Base-by-base conservation (phyloP, 2,888 invertebrate genomes). In the Unio pictorum region DNA sequence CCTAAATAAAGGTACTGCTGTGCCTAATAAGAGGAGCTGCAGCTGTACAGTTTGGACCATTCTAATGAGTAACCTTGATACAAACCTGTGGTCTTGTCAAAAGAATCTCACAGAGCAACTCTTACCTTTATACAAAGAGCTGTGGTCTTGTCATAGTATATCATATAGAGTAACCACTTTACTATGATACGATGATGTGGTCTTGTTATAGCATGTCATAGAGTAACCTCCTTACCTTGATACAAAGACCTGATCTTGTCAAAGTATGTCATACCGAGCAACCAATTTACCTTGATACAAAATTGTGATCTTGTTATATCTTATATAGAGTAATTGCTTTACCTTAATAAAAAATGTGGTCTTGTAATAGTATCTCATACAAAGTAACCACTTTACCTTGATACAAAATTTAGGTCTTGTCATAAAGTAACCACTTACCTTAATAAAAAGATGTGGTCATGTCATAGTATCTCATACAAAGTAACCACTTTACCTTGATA, bases 231-330 rank as follows among this genome's bases (percentile, higher is more conserved):
- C 68, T 66, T 66, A 85, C 84, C 85, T 80, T 71, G 63, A 55
- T 83, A 81, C 18, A 85, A 72, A 5, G 78, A 70, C 59, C 78
- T 78, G 2, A 87, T 87, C 66, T 69, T 81, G 20, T 79, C 76
- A 66, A 86, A 88, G 75, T 89, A 89, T 64, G 87, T 85, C 55
- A 87, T 82, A 69, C 88, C 87, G 26, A 84, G 76, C 8, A 34
- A 34, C 55, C 34, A 65, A 7, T 34, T 34, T 66, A 85, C 85
- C 85, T 79, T 71, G 62, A 55, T 83, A 81, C 18, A 86, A 72
- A 5, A 76, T 70, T 61, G 79, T 78, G 3, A 87, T 87, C 66
- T 69, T 81, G 20, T 79, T 78, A 66, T 87, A 88, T 85, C 55
- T 87, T 83, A 69, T 89, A 87, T 89, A 87, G 30, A 84, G 76